Evolutionary conservation across 1,140 invertebrate species (phyloP).

Genomic region (Drosophila busckii): DNA sequence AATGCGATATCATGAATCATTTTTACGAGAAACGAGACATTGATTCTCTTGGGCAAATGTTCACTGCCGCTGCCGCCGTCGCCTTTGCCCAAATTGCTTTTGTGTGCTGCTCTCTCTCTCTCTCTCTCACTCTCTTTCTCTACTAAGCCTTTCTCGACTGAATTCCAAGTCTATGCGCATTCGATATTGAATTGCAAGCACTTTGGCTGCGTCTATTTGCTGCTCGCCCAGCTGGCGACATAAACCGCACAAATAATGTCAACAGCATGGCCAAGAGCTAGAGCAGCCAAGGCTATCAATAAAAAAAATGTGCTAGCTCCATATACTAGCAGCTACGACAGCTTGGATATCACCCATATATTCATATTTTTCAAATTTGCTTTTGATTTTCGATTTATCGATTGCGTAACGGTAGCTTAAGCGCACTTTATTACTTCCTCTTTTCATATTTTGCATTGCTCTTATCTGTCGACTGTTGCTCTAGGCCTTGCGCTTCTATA

Average conservation of each 20-base stretch:
- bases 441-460: too few relatives aligned
- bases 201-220: conserved; percentile 53
- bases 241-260: conserved; percentile 67
- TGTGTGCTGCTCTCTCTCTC: neutral
- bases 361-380: too few relatives aligned
- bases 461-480: too few relatives aligned
- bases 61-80: conserved; percentile 12
- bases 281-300: conserved; percentile 67
- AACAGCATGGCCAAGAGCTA: conserved; percentile 71
- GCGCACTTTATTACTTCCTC: too few relatives aligned
- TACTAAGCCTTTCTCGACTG: too few relatives aligned
- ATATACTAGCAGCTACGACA: too few relatives aligned
- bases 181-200: conserved; percentile 39
- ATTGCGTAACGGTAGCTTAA: too few relatives aligned
- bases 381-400: too few relatives aligned
- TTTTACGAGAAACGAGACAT: conserved; percentile 74
- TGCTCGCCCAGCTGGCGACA: conserved; percentile 60
- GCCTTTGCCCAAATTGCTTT: too few relatives aligned
- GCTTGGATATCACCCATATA: conserved; percentile 24
- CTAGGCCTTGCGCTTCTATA: too few relatives aligned
- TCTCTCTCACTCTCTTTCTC: neutral
- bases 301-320: too few relatives aligned
- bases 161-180: too few relatives aligned
- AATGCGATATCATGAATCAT: conserved; percentile 77
- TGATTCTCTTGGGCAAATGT: conserved; percentile 66